Conservation (phyloP, 2,888 invertebrate genomes). For the Resseliella maxima region DNA sequence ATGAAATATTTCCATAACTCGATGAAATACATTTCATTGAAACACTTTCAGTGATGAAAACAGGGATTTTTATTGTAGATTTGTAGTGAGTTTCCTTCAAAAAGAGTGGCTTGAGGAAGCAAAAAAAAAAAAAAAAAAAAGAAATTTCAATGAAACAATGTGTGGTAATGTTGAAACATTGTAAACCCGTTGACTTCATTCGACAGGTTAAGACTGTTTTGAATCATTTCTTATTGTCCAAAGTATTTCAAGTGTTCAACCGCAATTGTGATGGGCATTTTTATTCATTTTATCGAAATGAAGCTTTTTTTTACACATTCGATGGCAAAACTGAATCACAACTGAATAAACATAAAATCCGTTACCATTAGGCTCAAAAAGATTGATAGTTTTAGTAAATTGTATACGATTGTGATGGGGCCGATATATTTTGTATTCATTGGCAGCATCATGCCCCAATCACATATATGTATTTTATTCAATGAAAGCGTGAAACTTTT, state of each 20-base stretch:
- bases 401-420: background rate
- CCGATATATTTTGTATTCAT: background rate
- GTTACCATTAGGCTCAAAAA: background rate
- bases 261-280: background rate
- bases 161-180: background rate
- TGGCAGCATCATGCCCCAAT: too few species aligned
- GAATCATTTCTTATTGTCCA: too few species aligned
- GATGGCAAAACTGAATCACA: conserved; percentile 1
- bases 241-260: background rate
- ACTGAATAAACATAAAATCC: background rate
- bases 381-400: conserved; percentile 13
- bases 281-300: conserved; percentile 24
- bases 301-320: conserved; percentile 5
- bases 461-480: background rate
- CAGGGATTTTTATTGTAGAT: too few species aligned
- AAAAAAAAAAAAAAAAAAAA: too few species aligned
- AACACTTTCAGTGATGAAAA: too few species aligned
- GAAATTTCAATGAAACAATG: too few species aligned
- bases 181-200: background rate
- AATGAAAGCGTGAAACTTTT: conserved; percentile 28
- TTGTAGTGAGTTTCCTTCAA: too few species aligned
- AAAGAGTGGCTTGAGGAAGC: too few species aligned
- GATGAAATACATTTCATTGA: too few species aligned
- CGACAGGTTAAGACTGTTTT: conserved; percentile 24
- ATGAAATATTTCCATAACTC: too few species aligned